A percentile compares a stretch with the other conserved stretches of the same genome.
Conservation (phyloP, 2,888 invertebrate genomes). For the Drosophila nr. medialis region DNA sequence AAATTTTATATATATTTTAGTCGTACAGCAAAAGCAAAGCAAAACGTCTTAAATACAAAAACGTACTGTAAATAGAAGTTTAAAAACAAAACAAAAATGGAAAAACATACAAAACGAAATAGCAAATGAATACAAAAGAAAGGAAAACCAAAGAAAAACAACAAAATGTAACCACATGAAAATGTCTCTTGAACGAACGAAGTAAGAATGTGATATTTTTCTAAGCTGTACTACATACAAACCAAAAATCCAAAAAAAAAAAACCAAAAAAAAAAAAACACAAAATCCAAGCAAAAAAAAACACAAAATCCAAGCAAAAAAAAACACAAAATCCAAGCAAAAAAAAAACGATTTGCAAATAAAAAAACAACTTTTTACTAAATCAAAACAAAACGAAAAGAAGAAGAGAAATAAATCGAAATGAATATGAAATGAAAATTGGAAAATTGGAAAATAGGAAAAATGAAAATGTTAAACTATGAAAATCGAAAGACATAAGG, state of each 20-base stretch:
- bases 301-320: conserved; percentile 26
- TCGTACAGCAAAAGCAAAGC: conserved; percentile 62
- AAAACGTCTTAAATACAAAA: conserved; percentile 38
- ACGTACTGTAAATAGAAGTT: conserved; percentile 53
- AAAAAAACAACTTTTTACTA: conserved; percentile 59
- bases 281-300: conserved; percentile 22
- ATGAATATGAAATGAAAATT: conserved; percentile 32
- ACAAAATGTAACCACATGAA: conserved; percentile 63
- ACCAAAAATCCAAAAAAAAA: conserved; percentile 53
- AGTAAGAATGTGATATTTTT: conserved; percentile 85
- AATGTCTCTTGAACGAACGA: conserved; percentile 85
- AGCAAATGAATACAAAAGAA: conserved; percentile 59
- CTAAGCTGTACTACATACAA: conserved; percentile 81
- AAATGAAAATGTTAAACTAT: conserved; percentile 29
- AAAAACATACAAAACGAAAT: conserved; percentile 46
- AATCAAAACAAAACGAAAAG: conserved; percentile 44
- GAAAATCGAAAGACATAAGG: conserved; percentile 40
- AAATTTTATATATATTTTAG: conserved; percentile 80
- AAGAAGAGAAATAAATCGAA: conserved; percentile 5
- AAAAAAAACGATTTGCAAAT: conserved; percentile 37
- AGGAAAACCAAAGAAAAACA: conserved; percentile 26
- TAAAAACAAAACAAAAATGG: background rate
- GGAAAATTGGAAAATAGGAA: conserved; percentile 2
- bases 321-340: conserved; percentile 19
- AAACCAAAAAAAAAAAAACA: conserved; percentile 22